phyloP scores from a whole-genome alignment of 1,140 invertebrate genomes.

The Mamestra configurata region DNA sequence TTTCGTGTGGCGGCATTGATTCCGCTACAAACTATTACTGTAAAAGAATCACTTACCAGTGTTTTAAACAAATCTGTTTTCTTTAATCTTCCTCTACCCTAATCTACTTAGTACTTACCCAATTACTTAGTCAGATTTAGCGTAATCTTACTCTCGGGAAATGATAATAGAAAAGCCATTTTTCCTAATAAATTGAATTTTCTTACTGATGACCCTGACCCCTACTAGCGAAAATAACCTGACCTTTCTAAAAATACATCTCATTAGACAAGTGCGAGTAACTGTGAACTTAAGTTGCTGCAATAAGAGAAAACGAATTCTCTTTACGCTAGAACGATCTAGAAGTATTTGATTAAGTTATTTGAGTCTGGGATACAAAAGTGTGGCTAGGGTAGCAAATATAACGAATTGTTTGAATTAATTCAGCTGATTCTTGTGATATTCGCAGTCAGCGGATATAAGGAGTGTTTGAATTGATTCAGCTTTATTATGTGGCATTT shows the following conservation, averaged over 20 bases:
- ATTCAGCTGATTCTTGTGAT: neutral
- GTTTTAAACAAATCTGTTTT: no score
- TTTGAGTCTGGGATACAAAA: neutral
- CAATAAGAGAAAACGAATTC: neutral
- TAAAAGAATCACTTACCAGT: no score
- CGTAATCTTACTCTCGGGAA: neutral
- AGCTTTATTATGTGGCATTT: no score
- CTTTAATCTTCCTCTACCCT: neutral
- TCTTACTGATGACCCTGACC: neutral
- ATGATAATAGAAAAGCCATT: neutral
- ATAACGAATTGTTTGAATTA: neutral
- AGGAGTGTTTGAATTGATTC: no score
- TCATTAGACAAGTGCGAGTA: neutral
- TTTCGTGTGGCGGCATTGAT: no score
- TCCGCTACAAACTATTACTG: no score
- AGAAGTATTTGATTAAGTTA: neutral
- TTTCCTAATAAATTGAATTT: conserved; percentile 14
- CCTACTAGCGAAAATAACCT: neutral
- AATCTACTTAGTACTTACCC: conserved; percentile 8
- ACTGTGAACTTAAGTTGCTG: neutral
- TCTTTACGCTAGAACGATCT: neutral
- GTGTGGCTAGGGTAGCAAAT: neutral
- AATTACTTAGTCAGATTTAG: neutral
- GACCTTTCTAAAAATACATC: neutral
- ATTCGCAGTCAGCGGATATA: no score